Evolutionary conservation across 1,140 invertebrate species (phyloP).

Genomic region (Phymorhynchus buccinoides): DNA sequence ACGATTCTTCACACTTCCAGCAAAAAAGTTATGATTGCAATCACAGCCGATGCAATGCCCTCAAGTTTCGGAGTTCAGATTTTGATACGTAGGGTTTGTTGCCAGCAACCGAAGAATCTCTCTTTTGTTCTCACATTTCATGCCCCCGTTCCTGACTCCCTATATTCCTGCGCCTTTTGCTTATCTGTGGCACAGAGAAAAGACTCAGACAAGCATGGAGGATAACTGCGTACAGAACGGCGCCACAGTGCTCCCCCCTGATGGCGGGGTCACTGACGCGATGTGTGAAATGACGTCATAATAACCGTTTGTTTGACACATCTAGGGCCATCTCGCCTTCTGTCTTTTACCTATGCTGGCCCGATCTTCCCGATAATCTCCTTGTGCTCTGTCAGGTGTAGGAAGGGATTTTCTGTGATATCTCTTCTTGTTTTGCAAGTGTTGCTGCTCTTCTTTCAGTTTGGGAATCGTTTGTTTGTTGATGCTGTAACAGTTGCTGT

Average conservation of each 20-base stretch:
- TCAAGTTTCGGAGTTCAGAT: no score
- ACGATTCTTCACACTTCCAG: background rate
- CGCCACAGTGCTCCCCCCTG: background rate
- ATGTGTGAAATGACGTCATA: background rate
- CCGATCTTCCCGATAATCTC: no score
- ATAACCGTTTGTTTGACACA: background rate
- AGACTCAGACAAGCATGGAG: background rate
- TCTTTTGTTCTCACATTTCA: background rate
- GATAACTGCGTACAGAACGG: background rate
- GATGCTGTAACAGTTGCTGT: no score
- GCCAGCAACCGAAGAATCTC: background rate
- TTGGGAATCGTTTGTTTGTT: background rate
- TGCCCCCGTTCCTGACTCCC: background rate
- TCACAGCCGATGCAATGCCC: background rate
- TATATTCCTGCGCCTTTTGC: background rate
- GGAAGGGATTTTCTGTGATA: background rate
- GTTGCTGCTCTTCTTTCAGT: background rate
- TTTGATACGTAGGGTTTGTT: no score
- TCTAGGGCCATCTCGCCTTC: background rate
- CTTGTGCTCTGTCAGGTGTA: background rate
- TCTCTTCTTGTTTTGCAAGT: background rate
- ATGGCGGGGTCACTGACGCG: background rate
- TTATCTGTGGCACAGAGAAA: background rate
- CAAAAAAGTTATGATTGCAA: slow-evolving; percentile 2
- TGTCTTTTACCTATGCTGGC: background rate